Conservation (phyloP, 2,113 vertebrate species). For the Fulica atra region DNA sequence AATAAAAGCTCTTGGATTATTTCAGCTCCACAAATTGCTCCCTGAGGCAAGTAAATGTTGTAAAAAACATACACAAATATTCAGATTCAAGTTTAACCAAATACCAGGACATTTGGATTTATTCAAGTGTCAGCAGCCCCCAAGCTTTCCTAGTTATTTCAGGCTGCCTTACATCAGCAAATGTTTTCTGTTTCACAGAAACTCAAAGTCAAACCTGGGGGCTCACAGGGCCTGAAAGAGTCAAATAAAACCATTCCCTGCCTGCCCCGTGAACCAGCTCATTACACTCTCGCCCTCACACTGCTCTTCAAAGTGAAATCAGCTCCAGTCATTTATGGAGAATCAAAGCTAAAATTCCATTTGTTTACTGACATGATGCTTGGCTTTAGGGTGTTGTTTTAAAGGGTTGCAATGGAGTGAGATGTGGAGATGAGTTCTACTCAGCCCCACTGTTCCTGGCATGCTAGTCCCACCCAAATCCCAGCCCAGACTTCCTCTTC, state of each 20-base stretch:
- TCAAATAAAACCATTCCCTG: not conserved
- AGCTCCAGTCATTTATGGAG: not conserved
- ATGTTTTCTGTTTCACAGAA: not conserved
- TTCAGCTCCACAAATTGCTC: slow-evolving; percentile 58
- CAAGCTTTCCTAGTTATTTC: slow-evolving; percentile 13
- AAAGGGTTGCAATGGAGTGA: not conserved
- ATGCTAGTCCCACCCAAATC: not conserved
- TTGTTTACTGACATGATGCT: not conserved
- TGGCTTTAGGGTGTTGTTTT: not conserved
- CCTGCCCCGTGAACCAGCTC: not conserved
- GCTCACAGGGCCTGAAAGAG: not conserved
- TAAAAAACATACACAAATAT: slow-evolving; percentile 44
- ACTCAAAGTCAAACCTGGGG: not conserved
- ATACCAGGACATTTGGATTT: slow-evolving; percentile 51
- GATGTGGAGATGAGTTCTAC: accelerated
- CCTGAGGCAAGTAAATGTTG: slow-evolving; percentile 20
- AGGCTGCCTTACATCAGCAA: slow-evolving; percentile 11
- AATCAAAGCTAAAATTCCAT: not conserved
- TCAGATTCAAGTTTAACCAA: slow-evolving; percentile 49
- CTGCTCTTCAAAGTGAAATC: not conserved
- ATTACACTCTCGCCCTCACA: not conserved
- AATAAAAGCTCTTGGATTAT: not conserved
- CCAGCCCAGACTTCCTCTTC: not conserved
- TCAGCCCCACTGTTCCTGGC: not conserved
- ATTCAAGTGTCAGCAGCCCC: slow-evolving; percentile 41